Conservation (phyloP, 2,113 vertebrate species). For the Rhineura floridana region DNA sequence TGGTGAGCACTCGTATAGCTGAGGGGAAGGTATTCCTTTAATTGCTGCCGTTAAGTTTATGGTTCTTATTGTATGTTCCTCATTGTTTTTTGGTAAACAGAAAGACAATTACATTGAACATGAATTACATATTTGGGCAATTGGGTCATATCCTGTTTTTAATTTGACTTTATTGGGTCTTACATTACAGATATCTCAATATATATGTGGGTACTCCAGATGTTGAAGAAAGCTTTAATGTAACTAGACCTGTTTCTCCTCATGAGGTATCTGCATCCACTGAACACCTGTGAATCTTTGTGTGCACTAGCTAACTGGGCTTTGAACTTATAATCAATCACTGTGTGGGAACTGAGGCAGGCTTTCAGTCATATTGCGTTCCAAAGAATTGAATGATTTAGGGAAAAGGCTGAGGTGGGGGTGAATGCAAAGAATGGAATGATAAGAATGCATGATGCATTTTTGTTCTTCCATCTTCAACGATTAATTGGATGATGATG, state of each 20-base stretch:
- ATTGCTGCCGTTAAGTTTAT: background rate
- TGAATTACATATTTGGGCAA: background rate
- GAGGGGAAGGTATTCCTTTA: background rate
- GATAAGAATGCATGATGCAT: background rate
- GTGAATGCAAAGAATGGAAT: too few relatives aligned
- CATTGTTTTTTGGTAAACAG: conserved; percentile 8
- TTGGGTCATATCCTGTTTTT: background rate
- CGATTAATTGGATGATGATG: background rate
- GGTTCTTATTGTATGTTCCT: background rate
- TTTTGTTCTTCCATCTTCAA: background rate
- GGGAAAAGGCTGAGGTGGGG: too few relatives aligned
- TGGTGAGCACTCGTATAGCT: background rate
- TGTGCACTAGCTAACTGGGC: background rate
- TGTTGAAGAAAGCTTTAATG: conserved; percentile 98
- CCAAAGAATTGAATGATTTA: too few relatives aligned
- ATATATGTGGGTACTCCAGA: conserved; percentile 96
- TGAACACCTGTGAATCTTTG: background rate
- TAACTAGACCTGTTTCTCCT: conserved; percentile 94
- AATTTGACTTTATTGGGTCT: conserved; percentile 14
- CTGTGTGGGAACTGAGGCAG: background rate
- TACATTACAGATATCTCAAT: conserved; percentile 90
- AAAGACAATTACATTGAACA: background rate
- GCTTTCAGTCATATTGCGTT: background rate
- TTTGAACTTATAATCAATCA: background rate
- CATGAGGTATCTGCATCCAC: conserved; percentile 86